phyloP scores from a whole-genome alignment of 2,113 vertebrate genomes.

The Platichthys stellatus region DNA sequence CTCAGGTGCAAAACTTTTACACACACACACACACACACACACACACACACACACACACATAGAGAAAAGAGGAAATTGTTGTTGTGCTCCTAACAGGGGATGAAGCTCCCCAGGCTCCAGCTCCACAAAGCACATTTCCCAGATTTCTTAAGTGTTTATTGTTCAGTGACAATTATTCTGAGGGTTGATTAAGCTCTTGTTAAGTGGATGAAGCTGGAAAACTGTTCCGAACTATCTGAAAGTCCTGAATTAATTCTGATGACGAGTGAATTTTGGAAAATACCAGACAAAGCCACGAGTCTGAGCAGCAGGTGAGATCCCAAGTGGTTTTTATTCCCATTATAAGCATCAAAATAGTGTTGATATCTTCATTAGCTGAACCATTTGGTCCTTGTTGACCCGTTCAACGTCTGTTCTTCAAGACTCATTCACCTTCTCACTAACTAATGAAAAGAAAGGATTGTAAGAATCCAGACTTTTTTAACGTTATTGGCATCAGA shows the following conservation, averaged over 20 bases:
- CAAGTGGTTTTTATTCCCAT: not conserved
- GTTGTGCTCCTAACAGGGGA: conserved; percentile 13
- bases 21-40: not conserved
- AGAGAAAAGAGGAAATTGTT: conserved; percentile 44
- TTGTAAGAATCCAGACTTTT: not conserved
- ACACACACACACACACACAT: not conserved
- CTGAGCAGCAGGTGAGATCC: conserved; percentile 11
- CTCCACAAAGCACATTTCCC: not conserved
- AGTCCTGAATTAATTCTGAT: conserved; percentile 34
- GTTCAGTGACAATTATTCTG: conserved; percentile 28
- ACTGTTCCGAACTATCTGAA: conserved; percentile 33
- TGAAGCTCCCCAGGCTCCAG: not conserved
- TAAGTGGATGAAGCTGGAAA: conserved; percentile 5
- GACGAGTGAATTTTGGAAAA: conserved; percentile 19
- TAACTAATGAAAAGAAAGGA: not conserved
- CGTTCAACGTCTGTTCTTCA: not conserved
- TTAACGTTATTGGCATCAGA: not conserved
- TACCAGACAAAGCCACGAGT: not conserved
- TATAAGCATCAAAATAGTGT: conserved; percentile 4
- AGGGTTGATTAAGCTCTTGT: conserved; percentile 42
- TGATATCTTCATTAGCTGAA: conserved; percentile 8
- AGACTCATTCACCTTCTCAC: not conserved
- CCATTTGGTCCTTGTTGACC: not conserved
- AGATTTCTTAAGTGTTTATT: conserved; percentile 35
- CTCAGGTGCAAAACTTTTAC: conserved; percentile 41